These are phyloP conservation scores for Plagodis pulveraria DNA, from an alignment of 2,888 invertebrate genomes.

Conservation along the genomic window DNA sequence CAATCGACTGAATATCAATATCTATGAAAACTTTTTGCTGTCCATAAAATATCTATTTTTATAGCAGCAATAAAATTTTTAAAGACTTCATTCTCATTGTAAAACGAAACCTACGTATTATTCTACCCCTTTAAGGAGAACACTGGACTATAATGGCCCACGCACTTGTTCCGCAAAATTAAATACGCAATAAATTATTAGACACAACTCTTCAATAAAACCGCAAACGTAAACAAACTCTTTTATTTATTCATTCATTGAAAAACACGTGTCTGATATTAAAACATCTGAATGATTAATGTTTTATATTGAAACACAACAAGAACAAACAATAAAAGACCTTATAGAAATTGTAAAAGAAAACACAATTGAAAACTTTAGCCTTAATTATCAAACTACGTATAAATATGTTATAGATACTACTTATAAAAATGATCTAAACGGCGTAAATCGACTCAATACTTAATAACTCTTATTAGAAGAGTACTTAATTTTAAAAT, in stretches of 20 bases:
- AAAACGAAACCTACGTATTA: conserved; percentile 33
- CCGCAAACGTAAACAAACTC: conserved; percentile 26
- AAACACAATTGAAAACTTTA: neutral
- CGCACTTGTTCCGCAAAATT: conserved; percentile 35
- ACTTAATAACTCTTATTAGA: neutral
- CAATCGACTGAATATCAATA: neutral
- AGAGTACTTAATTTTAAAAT: conserved; percentile 7
- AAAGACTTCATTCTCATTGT: conserved; percentile 22
- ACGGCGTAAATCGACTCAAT: neutral
- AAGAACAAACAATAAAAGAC: conserved; percentile 10
- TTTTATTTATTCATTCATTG: conserved; percentile 15
- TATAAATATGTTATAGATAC: neutral
- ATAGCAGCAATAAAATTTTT: conserved; percentile 21
- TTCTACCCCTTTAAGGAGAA: conserved; percentile 22
- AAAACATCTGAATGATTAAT: conserved; percentile 10
- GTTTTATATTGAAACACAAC: conserved; percentile 1
- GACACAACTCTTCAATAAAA: conserved; percentile 15
- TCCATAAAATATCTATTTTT: conserved; percentile 20
- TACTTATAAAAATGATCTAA: conserved; percentile 1
- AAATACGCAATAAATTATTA: conserved; percentile 33
- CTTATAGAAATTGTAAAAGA: conserved; percentile 6
- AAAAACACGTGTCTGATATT: conserved; percentile 30
- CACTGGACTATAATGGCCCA: conserved; percentile 30
- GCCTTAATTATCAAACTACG: neutral
- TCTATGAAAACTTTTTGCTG: neutral